Base-by-base conservation (phyloP, 1,140 invertebrate genomes). In the Vollenhovia emeryi region DNA sequence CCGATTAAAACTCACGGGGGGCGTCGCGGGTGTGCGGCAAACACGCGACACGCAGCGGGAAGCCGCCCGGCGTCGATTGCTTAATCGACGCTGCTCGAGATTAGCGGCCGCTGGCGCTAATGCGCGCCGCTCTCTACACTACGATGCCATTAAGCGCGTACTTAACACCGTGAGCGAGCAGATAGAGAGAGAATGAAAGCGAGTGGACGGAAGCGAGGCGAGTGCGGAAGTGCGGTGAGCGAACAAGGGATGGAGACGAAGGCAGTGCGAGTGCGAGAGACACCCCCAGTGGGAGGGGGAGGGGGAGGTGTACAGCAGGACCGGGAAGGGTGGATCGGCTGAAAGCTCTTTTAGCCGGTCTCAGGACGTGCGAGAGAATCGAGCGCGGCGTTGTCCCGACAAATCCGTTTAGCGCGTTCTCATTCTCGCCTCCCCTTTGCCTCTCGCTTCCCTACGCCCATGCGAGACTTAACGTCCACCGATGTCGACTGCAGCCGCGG, bases 71-170 rank as follows among this genome's bases (percentile, higher is more conserved):
- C 89, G 68, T 78, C 88, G 89, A 90, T 89, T 78, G 88, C 62
- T 89, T 89, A 86, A 89, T 90, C 88, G 86, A 87, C 74, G 84
- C 48, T 78, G 50, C 52, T 48, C 66, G 84, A 87, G 84, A 87
- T 87, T 87, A 87, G 86, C 75, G 80, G 76, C 79, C 84, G 48
- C 71, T 68, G 43, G 73, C 74, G 85, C 50, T 83, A 83, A 84
- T 71, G 74, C 74, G 75, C 86, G 60, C 64, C 36, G 50, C 27
- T 57, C 64, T 82, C 80, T 79, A 84, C 60, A 33, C 69, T 66
- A 55, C 50, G 80, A 33, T 85, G 79, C 69, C 75, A 87, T 89
- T 89, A 89, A 87, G 80, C 80, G 80, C 60, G 74, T 85, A 87
- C 85, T 89, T 89, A 87, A 82, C 36, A 50, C 86, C 43, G 15